These are phyloP conservation scores for Phyllopteryx taeniolatus DNA, from an alignment of 2,113 vertebrate species.

Conservation along the genomic window DNA sequence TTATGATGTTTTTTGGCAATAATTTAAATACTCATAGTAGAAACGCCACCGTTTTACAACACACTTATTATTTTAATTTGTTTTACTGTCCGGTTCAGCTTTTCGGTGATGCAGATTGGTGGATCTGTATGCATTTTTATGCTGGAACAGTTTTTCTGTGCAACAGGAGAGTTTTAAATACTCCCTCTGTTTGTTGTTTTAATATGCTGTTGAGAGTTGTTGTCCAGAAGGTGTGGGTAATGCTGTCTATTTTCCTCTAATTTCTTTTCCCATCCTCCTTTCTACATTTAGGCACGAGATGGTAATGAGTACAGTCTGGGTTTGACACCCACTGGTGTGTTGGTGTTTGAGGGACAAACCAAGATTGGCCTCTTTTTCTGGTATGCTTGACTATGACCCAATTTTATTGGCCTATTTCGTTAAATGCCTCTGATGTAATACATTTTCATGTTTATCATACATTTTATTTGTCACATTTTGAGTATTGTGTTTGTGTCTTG, in stretches of 20 bases:
- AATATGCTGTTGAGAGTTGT: background rate
- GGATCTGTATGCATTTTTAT: no score
- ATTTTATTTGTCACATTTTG: background rate
- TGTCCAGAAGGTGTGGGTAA: background rate
- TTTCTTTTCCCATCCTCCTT: background rate
- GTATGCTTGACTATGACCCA: slow-evolving; percentile 62
- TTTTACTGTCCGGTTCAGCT: background rate
- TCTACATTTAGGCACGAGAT: slow-evolving; percentile 82
- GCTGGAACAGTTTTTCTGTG: no score
- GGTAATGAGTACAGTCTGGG: slow-evolving; percentile 98
- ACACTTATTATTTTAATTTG: no score
- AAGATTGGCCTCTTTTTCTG: slow-evolving; percentile 99
- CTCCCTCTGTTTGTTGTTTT: no score
- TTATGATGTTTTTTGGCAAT: no score
- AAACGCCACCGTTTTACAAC: no score
- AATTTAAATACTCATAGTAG: no score
- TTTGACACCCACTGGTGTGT: slow-evolving; percentile 93
- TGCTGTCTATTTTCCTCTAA: background rate
- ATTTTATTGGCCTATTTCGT: background rate
- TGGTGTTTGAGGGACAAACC: slow-evolving; percentile 96
- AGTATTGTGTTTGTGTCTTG: background rate
- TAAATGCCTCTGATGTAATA: background rate
- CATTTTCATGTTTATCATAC: background rate
- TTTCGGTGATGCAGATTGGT: no score
- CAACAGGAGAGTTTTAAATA: no score